These are phyloP conservation scores for Ceyx erithaca DNA, from an alignment of 2,797 vertebrate species.

Conservation along the genomic window DNA sequence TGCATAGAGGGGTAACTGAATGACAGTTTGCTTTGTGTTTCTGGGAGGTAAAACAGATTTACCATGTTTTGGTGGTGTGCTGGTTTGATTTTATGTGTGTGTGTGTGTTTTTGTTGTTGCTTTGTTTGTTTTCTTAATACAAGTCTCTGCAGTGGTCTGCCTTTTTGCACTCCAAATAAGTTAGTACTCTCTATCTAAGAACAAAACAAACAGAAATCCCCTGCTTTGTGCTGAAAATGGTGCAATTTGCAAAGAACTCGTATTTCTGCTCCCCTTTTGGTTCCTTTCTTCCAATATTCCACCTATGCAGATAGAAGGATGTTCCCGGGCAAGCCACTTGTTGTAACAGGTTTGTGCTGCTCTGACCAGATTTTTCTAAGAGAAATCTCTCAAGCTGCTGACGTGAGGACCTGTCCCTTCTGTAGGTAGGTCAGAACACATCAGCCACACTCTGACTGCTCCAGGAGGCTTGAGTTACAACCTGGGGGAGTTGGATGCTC, in stretches of 20 bases:
- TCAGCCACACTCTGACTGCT: neutral
- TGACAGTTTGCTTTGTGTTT: conserved; percentile 47
- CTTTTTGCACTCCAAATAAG: neutral
- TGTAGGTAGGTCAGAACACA: neutral
- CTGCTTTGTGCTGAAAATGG: neutral
- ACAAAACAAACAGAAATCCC: neutral
- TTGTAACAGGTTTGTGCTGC: neutral
- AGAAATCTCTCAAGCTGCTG: neutral
- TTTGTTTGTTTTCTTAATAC: neutral
- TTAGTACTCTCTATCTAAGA: neutral
- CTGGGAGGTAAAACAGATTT: conserved; percentile 43
- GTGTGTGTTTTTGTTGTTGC: neutral
- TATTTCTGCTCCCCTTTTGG: neutral
- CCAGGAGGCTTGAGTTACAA: neutral
- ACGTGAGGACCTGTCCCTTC: neutral
- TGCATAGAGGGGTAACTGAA: neutral
- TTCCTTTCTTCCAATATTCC: neutral
- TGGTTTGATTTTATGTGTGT: too few species aligned
- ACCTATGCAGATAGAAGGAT: neutral
- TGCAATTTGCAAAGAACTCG: neutral
- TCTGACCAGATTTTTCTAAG: neutral
- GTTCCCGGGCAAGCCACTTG: neutral
- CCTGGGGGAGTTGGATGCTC: neutral
- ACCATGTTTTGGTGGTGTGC: neutral
- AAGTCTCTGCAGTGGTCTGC: neutral